These are phyloP conservation scores for Anseranas semipalmata DNA, from an alignment of 2,113 vertebrate species.

Conservation along the genomic window DNA sequence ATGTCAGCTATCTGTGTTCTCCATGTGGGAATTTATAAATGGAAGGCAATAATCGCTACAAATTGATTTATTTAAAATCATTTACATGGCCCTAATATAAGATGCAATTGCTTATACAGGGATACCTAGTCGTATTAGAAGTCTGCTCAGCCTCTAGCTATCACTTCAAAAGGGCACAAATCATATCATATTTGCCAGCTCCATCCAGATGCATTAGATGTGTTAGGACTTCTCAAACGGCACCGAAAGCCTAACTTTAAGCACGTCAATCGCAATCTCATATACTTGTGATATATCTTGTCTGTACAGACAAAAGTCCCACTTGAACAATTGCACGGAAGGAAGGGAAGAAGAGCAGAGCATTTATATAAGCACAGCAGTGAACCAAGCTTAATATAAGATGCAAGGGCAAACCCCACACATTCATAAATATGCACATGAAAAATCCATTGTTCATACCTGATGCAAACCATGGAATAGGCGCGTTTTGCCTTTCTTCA, in stretches of 20 bases:
- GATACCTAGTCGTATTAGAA: not conserved
- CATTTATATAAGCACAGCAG: not conserved
- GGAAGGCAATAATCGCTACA: not conserved
- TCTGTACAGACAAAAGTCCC: not conserved
- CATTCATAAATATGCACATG: accelerated
- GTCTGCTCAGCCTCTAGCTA: not conserved
- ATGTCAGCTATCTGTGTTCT: not conserved
- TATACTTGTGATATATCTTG: not conserved
- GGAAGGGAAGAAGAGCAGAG: not conserved
- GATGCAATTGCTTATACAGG: not conserved
- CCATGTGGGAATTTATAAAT: not conserved
- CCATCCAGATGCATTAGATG: accelerated
- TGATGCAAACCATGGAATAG: constrained; percentile 91
- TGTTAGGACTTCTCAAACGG: not conserved
- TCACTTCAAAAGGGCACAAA: not conserved
- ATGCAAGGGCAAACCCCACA: not conserved
- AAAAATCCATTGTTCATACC: constrained; percentile 74
- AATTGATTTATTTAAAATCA: not conserved
- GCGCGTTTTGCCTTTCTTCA: constrained; percentile 92
- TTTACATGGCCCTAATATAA: not conserved
- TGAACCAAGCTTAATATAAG: not conserved
- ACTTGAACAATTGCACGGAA: not conserved
- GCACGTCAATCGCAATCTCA: not conserved
- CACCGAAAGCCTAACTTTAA: not conserved
- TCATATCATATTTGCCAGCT: not conserved